These are phyloP conservation scores for Epizoanthus rinbou DNA, from an alignment of 92 coral and sea anemone species.

Conservation along the genomic window DNA sequence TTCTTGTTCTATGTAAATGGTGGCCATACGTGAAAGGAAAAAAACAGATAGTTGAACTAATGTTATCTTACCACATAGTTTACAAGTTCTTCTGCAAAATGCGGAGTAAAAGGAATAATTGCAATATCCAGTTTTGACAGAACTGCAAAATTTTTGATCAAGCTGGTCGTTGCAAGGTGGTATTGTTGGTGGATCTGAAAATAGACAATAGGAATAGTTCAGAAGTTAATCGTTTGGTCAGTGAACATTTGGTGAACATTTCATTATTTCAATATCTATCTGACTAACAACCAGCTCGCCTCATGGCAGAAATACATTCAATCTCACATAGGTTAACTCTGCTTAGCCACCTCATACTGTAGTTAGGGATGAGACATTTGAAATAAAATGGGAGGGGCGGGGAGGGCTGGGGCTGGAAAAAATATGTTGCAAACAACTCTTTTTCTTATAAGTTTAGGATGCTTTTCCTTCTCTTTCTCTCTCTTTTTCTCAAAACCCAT, in stretches of 20 bases:
- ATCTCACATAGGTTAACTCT: too few relatives aligned
- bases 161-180: conserved; percentile 4
- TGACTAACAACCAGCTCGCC: not conserved
- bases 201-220: not conserved
- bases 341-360: too few relatives aligned
- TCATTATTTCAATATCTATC: too few relatives aligned
- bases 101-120: not conserved
- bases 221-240: not conserved
- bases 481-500: too few relatives aligned
- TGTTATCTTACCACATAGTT: not conserved
- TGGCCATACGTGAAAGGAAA: not conserved
- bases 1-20: not conserved
- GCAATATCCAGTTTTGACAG: not conserved
- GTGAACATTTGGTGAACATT: too few relatives aligned
- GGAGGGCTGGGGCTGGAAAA: too few relatives aligned
- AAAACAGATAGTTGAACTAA: not conserved
- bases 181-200: not conserved
- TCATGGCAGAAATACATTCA: not conserved
- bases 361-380: too few relatives aligned
- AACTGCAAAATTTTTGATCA: not conserved
- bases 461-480: too few relatives aligned
- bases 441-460: too few relatives aligned
- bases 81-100: conserved; percentile 2
- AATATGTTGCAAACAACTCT: too few relatives aligned
- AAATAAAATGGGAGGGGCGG: too few relatives aligned